These are phyloP conservation scores for Drosophila pseudotakahashii DNA, from an alignment of 2,888 invertebrate species.

Conservation along the genomic window DNA sequence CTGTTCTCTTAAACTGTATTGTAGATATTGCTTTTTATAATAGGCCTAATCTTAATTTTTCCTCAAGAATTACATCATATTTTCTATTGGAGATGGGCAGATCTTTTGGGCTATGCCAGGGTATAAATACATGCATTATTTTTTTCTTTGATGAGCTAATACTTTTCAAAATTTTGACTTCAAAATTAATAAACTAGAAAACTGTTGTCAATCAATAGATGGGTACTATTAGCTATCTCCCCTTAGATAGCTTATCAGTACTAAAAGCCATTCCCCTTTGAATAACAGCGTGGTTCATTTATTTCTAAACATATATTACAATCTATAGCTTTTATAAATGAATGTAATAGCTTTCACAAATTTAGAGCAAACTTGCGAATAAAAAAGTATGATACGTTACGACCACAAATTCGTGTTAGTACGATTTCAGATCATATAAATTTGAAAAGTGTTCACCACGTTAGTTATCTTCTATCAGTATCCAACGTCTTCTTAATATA, in stretches of 20 bases:
- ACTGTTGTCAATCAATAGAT: not conserved
- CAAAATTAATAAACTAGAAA: not conserved
- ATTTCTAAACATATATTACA: not conserved
- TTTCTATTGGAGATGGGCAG: not conserved
- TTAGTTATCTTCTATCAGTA: no score
- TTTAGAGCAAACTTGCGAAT: no score
- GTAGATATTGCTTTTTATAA: no score
- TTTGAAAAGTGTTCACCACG: no score
- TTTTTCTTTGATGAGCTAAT: not conserved
- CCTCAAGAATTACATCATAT: not conserved
- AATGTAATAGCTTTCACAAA: no score
- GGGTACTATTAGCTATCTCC: not conserved
- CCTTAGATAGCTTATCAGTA: conserved; percentile 3
- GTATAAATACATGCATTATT: no score
- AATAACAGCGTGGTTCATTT: not conserved
- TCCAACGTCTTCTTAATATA: no score
- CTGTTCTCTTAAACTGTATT: not conserved
- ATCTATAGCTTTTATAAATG: no score
- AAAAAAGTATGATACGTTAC: no score
- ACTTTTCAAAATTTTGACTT: not conserved
- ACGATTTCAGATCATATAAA: no score
- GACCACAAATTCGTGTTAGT: no score
- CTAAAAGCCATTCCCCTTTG: not conserved
- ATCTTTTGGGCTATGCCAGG: not conserved
- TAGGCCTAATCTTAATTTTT: not conserved